Evolutionary conservation across 2,797 vertebrate species (phyloP).

Genomic region (Leuciscus waleckii): DNA sequence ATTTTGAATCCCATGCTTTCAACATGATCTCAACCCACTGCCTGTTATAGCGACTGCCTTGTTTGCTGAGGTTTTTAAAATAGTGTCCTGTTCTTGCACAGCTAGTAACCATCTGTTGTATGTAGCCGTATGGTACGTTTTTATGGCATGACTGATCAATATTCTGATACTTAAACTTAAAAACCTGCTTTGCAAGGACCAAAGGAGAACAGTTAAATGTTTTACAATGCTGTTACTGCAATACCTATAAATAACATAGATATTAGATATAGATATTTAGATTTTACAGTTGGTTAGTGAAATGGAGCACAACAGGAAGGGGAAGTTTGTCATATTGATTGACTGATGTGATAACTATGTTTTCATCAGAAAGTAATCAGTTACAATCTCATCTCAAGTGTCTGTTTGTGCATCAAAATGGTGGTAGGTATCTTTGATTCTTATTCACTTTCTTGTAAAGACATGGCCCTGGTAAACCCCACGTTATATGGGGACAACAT

Average conservation of each 20-base stretch:
- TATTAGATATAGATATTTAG: neutral
- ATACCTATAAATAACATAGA: neutral
- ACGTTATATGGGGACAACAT: no score
- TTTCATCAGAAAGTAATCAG: neutral
- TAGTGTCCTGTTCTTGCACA: slow-evolving; percentile 17
- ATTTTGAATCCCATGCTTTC: neutral
- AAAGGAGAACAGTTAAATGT: neutral
- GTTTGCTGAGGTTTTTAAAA: slow-evolving; percentile 49
- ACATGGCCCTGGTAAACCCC: no score
- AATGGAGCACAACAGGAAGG: neutral
- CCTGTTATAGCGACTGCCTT: slow-evolving; percentile 27
- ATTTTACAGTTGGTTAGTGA: neutral
- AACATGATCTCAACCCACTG: neutral
- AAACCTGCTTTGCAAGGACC: neutral
- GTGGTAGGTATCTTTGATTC: neutral
- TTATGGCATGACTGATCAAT: slow-evolving; percentile 17
- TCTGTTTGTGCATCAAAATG: neutral
- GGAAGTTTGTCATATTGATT: neutral
- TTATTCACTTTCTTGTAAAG: neutral
- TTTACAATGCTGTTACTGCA: neutral
- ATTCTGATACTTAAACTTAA: neutral
- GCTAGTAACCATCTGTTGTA: slow-evolving; percentile 46
- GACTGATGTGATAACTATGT: neutral
- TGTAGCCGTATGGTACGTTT: neutral
- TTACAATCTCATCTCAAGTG: neutral